Conservation (phyloP, 2,797 vertebrate genomes). For the Enteromius afrohamiltoni region DNA sequence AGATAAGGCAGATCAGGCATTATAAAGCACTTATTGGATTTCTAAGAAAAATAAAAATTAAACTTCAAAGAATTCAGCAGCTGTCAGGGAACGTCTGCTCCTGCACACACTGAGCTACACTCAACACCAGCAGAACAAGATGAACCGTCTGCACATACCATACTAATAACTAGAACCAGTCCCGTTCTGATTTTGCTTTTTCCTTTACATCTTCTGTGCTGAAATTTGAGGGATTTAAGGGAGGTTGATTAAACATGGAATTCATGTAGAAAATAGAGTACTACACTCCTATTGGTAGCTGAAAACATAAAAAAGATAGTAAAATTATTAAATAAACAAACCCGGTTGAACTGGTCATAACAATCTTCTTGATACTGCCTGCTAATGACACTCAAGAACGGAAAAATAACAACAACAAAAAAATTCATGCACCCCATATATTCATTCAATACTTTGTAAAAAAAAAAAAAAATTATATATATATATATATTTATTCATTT, state of each 20-base stretch:
- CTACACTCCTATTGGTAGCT: no score
- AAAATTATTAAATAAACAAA: background rate
- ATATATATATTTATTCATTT: no score
- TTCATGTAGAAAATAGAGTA: background rate
- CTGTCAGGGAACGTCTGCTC: constrained; percentile 31
- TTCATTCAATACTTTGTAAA: background rate
- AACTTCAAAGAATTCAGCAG: constrained; percentile 68
- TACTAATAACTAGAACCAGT: constrained; percentile 33
- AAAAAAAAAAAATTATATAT: no score
- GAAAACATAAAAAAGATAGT: background rate
- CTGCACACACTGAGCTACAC: constrained; percentile 66
- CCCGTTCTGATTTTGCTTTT: background rate
- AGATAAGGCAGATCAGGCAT: constrained; percentile 79
- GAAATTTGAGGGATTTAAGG: background rate
- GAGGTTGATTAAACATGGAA: background rate
- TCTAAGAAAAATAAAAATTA: constrained; percentile 74
- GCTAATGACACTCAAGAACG: background rate
- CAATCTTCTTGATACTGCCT: background rate
- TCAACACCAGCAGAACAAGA: constrained; percentile 72
- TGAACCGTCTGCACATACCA: constrained; percentile 63
- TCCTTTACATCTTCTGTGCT: background rate
- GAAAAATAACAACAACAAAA: background rate
- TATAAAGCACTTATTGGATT: constrained; percentile 81
- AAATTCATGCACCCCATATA: background rate
- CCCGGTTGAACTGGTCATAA: background rate